Percentiles rank a stretch among this genome's conserved stretches.
Conservation (phyloP, 2,797 vertebrate genomes). For the Crenichthys baileyi region DNA sequence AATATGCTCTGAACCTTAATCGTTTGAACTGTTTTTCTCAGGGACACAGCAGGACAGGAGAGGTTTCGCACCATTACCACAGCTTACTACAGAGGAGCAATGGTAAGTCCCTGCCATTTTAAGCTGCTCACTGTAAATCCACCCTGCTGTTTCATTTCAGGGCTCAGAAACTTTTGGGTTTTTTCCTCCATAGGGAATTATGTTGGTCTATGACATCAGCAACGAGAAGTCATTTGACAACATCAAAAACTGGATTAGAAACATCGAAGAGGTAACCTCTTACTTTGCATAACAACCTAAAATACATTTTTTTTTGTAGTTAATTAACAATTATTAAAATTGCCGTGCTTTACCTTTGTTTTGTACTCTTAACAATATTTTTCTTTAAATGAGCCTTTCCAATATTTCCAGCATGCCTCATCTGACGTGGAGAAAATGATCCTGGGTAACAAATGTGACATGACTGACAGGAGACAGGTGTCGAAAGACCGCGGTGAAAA, state of each 20-base stretch:
- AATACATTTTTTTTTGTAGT: background rate
- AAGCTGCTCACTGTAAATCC: background rate
- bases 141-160: conserved; percentile 21
- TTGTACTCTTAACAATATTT: background rate
- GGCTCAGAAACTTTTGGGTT: conserved; percentile 4
- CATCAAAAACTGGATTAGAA: conserved; percentile 99
- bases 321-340: background rate
- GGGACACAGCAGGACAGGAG: conserved; percentile 99
- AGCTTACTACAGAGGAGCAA: conserved; percentile 97
- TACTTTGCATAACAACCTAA: background rate
- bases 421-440: conserved; percentile 99
- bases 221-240: conserved; percentile 99
- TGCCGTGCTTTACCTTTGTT: background rate
- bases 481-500: conserved; percentile 99
- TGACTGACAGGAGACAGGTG: conserved; percentile 98
- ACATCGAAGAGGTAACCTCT: conserved; percentile 95
- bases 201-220: conserved; percentile 98
- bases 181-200: conserved; percentile 87
- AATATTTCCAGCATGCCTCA: conserved; percentile 88
- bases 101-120: conserved; percentile 82
- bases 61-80: conserved; percentile 98
- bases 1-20: background rate
- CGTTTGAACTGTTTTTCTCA: conserved; percentile 40
- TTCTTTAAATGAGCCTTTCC: conserved; percentile 12
- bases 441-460: conserved; percentile 98